Base-by-base conservation (phyloP, 2,113 vertebrate genomes). In the Casuarius casuarius region DNA sequence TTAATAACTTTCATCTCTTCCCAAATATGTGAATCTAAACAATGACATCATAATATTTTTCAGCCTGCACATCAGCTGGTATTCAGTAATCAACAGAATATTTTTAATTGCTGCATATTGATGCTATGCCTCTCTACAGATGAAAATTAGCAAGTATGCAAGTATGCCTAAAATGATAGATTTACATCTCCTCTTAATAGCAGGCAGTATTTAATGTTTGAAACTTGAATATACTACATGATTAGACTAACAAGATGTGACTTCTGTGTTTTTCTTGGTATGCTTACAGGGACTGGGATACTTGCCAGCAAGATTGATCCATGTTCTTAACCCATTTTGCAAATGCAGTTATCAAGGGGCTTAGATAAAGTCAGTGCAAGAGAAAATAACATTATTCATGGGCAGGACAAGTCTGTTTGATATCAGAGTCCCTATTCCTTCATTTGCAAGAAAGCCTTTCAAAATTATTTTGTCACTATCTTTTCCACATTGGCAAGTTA, bases 261-360 rank as follows among this genome's bases (percentile, higher is more conserved):
- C 84, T 42, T 87, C 51, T 38, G 7, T 80, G 61, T 91, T 87
- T 91, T 63, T 49, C 66, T 84, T 86, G 51, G 68, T 89, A 33
- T 88, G 70, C 73, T 96, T 79, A 88, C 62, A 80, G 48, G 52
- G 49, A 68, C 80, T 89, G 73, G 88, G 23, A 49, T 90, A 23
- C 56, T 76, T 84, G 68, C 91, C 92, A 94, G 35, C 58, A 68
- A 89, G 82, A 74, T 90, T 97, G 94, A 90, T 94, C 72, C 56
- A 28, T 88, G 81, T 76, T 97, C 94, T 96, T 97, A 96, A 92
- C 75, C 75, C 78, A 63, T 94, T 96, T 94, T 95, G 56, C 76
- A 95, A 97, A 96, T 96, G 84, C 84, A 97, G 23, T 96, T 96
- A 93, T 70, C 40, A 46, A 68, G 75, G 67, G 42, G 71, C 93